Evolutionary conservation across 2,797 vertebrate genomes (phyloP), one percentile per base, ranked within the genome.

Genomic region (Rhinatrema bivittatum): DNA sequence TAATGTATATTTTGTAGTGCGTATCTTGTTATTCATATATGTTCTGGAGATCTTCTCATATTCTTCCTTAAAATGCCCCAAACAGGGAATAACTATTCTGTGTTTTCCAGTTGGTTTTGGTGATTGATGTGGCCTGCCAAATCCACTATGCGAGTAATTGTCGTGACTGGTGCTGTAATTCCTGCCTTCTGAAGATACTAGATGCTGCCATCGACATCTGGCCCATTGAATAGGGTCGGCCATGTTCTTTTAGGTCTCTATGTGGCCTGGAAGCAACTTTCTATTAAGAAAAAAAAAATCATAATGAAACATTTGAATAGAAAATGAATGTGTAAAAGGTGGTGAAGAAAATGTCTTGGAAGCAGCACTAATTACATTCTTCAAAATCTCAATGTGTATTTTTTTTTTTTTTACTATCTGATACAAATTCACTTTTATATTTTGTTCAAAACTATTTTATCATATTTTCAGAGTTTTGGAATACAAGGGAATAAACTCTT

Each of bases 1-100:
- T 25, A 91, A 36, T 1, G 67, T 94, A 70, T 98, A 98, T 43
- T 97, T 97, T 6, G 92, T 97, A 3, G 95, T 98, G 14, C 76
- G 72, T 70, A 98, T 97, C 43, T 56, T 70, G 39, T 98, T 98
- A 56, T 82, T 79, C 70, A 70, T 69, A 39, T 87, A 96, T 20
- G 69, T 63, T 49, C 78, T 89, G 42, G 71, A 80, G 16, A 82
- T 23, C 18, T 62, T 74, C 22, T 86, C 78, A 39, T 84, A 84
- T 13, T 95, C 90, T 2, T 87, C 75, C 20, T 78, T 85, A 59
- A 81, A 80, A 30, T 62, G 68, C 12, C 71, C 73, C 12, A 87
- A 61, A 24, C 68, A 81, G 3, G 91, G 83, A 16, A 91, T 65
- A 14, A 97, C 89, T 0, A 66, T 65, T 19, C 95, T 81, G 24